Evolutionary conservation across 2,888 invertebrate genomes (phyloP).

Genomic region (Aromia moschata): DNA sequence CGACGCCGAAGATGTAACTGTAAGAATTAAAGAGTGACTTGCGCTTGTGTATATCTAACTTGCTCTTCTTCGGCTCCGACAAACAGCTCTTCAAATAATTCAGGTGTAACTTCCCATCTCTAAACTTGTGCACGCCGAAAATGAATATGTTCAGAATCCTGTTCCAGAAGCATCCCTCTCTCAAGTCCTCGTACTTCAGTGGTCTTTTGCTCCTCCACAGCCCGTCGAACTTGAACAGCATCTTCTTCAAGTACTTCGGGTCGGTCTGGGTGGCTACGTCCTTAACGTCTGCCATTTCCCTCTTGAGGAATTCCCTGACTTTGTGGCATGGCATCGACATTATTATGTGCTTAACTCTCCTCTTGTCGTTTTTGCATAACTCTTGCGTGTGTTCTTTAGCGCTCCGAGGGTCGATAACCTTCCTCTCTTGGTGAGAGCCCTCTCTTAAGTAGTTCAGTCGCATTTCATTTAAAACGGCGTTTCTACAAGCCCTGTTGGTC

Average conservation of each 20-base stretch:
- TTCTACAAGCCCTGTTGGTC: neutral
- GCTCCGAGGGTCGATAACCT: neutral
- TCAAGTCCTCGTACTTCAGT: slow-evolving; percentile 12
- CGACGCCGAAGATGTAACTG: slow-evolving; percentile 45
- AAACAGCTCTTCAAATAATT: slow-evolving; percentile 41
- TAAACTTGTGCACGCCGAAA: slow-evolving; percentile 42
- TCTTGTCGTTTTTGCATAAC: slow-evolving; percentile 8
- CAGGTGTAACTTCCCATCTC: slow-evolving; percentile 41
- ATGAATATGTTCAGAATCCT: slow-evolving; percentile 46
- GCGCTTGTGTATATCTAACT: slow-evolving; percentile 24
- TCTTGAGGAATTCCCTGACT: slow-evolving; percentile 28
- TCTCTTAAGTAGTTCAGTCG: neutral
- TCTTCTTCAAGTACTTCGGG: slow-evolving; percentile 18
- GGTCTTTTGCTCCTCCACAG: neutral
- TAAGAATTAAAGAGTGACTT: slow-evolving; percentile 39
- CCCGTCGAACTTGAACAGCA: slow-evolving; percentile 23
- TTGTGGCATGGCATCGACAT: neutral
- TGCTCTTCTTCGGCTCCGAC: slow-evolving; percentile 3
- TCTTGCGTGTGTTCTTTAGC: neutral
- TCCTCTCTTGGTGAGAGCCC: neutral
- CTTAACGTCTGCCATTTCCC: slow-evolving; percentile 32
- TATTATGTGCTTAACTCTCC: slow-evolving; percentile 26
- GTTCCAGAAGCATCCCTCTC: slow-evolving; percentile 33
- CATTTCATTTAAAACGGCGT: neutral
- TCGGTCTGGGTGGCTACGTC: slow-evolving; percentile 10